Evolutionary conservation across 2,888 invertebrate species (phyloP), one percentile per base, ranked within the genome.

Genomic region (Lepidochrysops patricia): DNA sequence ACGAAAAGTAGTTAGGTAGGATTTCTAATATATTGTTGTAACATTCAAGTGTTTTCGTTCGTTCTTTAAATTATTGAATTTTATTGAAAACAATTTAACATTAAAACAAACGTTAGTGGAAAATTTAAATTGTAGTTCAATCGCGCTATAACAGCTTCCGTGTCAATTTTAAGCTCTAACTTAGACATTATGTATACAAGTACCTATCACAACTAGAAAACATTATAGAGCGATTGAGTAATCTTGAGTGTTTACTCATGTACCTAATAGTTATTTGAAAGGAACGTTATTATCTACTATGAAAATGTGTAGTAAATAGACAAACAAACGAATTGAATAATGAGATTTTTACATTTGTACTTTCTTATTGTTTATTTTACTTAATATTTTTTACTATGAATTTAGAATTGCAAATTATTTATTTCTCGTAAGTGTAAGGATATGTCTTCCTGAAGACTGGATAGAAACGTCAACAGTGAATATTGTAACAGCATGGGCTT

Each of bases 1-100:
- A 87, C 80, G 82, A 86, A 84, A 79, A 69, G 80, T 88, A 87
- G 87, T 77, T 88, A 87, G 88, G 85, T 87, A 88, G 87, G 81
- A 84, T 86, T 85, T 86, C 82, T 82, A 87, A 85, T 85, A 86
- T n/a, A n/a, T n/a, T n/a, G n/a, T 80, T 80, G 78, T 78, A 82
- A 83, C 72, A 74, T 15, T 7, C 9, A 43, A 43, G 29, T 54
- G 62, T 61, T 60, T 60, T n/a, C n/a, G n/a, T n/a, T n/a, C 64
- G 64, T 58, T 63, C 60, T 63, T 60, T 56, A 34, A 61, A 60
- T 57, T 32, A 32, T 66, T 63, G 63, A 57, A 62, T 63, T 64
- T 59, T 57, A 60, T 61, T 61, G 57, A 64, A 61, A 23, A 43
- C 19, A 2, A 23, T 19, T 19, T 43, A 4, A 19, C 19, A 23